Percentiles rank a stretch among this genome's conserved stretches.
Evolutionary conservation across 1,140 invertebrate genomes (phyloP).

Genomic region (Heliothis virescens): DNA sequence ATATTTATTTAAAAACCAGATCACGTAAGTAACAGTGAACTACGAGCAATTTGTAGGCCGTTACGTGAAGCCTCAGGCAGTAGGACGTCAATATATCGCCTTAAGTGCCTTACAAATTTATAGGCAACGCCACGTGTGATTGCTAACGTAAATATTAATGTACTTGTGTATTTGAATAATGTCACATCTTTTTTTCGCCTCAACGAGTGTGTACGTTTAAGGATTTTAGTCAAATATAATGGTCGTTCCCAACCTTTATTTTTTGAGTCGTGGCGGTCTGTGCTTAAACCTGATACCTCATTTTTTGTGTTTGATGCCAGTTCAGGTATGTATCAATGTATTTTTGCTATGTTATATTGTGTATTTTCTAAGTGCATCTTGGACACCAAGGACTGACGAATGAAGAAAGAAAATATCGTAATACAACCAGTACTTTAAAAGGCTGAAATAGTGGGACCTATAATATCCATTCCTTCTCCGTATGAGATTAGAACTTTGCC

Average conservation of each 20-base stretch:
- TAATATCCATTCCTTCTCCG: too few species aligned
- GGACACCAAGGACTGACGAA: too few species aligned
- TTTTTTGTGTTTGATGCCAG: too few species aligned
- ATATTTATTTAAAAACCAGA: constrained; percentile 57
- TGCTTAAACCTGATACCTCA: too few species aligned
- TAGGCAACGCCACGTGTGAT: constrained; percentile 58
- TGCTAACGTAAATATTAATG: constrained; percentile 48
- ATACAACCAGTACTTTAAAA: too few species aligned
- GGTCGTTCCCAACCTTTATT: background rate
- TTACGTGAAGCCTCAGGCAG: constrained; percentile 61
- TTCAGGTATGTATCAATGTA: too few species aligned
- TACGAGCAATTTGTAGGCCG: constrained; percentile 70
- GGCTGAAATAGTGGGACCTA: too few species aligned
- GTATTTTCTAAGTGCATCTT: too few species aligned
- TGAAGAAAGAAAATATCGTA: too few species aligned
- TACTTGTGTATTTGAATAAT: constrained; percentile 46
- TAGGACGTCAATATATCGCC: constrained; percentile 65
- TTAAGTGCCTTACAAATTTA: constrained; percentile 59
- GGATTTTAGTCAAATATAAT: constrained; percentile 20
- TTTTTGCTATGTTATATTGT: too few species aligned
- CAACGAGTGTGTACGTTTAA: background rate
- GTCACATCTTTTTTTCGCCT: background rate
- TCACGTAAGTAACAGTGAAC: constrained; percentile 71
- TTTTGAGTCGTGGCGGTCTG: background rate
- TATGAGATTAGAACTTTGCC: too few species aligned